These are phyloP conservation scores for Fregetta grallaria DNA, from an alignment of 2,113 vertebrate genomes.

Conservation along the genomic window DNA sequence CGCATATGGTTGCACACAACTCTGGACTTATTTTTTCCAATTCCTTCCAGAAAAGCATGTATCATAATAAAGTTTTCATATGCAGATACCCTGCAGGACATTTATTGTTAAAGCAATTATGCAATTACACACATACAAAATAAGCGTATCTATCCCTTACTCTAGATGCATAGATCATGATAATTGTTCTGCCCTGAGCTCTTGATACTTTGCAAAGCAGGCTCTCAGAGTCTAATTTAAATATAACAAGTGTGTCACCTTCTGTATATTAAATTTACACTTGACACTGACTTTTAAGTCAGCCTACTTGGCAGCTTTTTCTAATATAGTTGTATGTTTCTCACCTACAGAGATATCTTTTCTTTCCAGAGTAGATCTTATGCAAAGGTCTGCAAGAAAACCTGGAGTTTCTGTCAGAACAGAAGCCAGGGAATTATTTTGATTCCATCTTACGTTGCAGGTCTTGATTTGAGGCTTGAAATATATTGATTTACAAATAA, in stretches of 20 bases:
- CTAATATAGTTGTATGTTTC: slow-evolving; percentile 9
- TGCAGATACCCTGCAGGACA: background rate
- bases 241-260: background rate
- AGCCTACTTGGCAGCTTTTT: slow-evolving; percentile 24
- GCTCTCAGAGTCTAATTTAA: slow-evolving; percentile 7
- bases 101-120: slow-evolving; percentile 4
- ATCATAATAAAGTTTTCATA: background rate
- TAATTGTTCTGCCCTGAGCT: slow-evolving; percentile 5
- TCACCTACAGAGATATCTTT: background rate
- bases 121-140: background rate
- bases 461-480: background rate
- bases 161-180: background rate
- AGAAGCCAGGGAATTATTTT: background rate
- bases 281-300: slow-evolving; percentile 13
- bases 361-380: background rate
- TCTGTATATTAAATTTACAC: slow-evolving; percentile 14
- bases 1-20: rapidly evolving
- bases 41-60: background rate
- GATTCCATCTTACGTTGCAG: background rate
- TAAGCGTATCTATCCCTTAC: background rate
- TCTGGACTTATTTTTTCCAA: background rate
- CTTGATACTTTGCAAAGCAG: background rate
- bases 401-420: background rate
- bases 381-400: slow-evolving; percentile 12
- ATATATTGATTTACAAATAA: slow-evolving; percentile 38